These are phyloP conservation scores for Malurus alboscapulatus DNA, from an alignment of 2,113 vertebrate species.

Conservation along the genomic window DNA sequence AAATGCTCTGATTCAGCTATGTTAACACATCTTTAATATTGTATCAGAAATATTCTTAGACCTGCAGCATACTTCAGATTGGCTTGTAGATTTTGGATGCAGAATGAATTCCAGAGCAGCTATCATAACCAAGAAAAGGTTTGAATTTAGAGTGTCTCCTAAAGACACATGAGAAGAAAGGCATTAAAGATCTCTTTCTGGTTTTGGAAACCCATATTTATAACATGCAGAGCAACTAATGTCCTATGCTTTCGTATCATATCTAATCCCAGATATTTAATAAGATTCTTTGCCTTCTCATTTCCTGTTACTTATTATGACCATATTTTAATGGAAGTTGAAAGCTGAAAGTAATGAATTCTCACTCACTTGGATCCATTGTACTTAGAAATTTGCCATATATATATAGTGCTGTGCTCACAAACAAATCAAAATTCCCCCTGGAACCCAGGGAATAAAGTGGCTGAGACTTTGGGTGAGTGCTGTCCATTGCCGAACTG, in stretches of 20 bases:
- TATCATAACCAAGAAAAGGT: not conserved
- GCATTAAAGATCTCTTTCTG: not conserved
- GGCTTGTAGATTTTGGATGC: not conserved
- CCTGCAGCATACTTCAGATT: not conserved
- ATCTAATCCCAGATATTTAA: not conserved
- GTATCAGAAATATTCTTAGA: not conserved
- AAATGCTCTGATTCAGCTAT: not conserved
- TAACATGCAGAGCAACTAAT: not conserved
- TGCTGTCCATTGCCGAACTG: not conserved
- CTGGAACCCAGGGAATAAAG: not conserved
- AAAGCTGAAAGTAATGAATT: not conserved
- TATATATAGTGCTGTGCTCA: not conserved
- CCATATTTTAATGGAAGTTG: not conserved
- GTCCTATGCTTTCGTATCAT: not conserved
- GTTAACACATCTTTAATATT: not conserved
- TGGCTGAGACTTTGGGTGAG: not conserved
- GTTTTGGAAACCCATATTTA: not conserved
- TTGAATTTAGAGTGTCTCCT: not conserved
- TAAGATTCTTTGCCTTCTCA: not conserved
- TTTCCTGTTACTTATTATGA: not conserved
- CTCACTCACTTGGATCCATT: not conserved
- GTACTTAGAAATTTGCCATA: not conserved
- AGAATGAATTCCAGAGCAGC: not conserved
- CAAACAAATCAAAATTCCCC: not conserved
- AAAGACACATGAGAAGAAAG: not conserved